Evolutionary conservation across 1,140 invertebrate genomes (phyloP).

Genomic region (Macrosteles quadrilineatus): DNA sequence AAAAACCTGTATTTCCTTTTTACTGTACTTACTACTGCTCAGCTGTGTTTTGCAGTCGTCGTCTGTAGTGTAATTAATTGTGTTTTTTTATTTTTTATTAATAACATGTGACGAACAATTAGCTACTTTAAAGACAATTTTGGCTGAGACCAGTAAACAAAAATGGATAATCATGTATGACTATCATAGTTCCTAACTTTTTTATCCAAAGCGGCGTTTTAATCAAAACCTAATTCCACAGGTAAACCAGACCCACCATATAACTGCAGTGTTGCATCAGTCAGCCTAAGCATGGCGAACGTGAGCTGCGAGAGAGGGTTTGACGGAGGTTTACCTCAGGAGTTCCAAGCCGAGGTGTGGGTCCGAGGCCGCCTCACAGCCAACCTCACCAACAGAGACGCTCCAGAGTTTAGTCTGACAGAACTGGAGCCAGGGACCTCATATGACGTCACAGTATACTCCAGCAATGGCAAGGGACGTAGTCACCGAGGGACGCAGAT

Average conservation of each 20-base stretch:
- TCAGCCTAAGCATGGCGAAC: conserved; percentile 54
- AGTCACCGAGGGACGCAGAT: conserved; percentile 37
- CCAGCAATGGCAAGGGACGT: conserved; percentile 59
- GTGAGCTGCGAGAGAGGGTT: conserved; percentile 55
- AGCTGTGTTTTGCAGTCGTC: too few relatives aligned
- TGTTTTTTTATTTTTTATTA: too few relatives aligned
- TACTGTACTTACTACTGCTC: too few relatives aligned
- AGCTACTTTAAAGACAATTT: too few relatives aligned
- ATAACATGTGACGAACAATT: too few relatives aligned
- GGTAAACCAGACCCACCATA: conserved; percentile 55
- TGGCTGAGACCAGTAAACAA: too few relatives aligned
- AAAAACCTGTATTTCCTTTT: too few relatives aligned
- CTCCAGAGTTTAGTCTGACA: conserved; percentile 47
- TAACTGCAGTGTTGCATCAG: conserved; percentile 53
- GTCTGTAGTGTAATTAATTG: too few relatives aligned
- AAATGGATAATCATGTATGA: too few relatives aligned
- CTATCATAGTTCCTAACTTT: too few relatives aligned
- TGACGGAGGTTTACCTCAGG: conserved; percentile 55
- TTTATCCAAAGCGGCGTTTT: too few relatives aligned
- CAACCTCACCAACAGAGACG: conserved; percentile 46
- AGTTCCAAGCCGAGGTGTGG: conserved; percentile 52
- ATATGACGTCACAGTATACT: conserved; percentile 54
- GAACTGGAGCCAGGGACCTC: conserved; percentile 53
- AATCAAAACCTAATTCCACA: too few relatives aligned
- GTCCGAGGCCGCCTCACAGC: conserved; percentile 36